Conservation (phyloP, 2,113 vertebrate genomes). For the Oryzias woworae region DNA sequence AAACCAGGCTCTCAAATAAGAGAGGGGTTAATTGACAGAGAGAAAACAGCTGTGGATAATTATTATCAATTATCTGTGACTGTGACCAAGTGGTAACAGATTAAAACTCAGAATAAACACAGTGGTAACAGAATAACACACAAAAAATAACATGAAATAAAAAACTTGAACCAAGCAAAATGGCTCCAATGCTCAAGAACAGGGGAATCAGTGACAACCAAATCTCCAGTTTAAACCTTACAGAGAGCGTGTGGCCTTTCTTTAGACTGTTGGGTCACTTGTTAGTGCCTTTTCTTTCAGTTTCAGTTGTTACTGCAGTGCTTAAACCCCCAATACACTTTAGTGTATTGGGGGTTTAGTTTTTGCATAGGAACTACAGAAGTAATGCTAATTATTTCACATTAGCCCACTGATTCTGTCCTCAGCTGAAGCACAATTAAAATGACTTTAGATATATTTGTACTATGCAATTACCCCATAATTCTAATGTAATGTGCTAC, state of each 20-base stretch:
- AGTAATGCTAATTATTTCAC: constrained; percentile 30
- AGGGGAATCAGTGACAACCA: no score
- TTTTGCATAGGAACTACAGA: constrained; percentile 13
- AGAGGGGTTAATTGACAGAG: no score
- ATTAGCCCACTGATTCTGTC: constrained; percentile 19
- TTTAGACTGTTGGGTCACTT: constrained; percentile 19
- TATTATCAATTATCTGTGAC: no score
- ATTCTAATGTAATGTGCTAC: constrained; percentile 1
- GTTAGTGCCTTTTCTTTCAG: constrained; percentile 24
- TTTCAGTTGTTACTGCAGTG: constrained; percentile 7
- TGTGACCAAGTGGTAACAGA: no score
- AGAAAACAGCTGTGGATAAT: no score
- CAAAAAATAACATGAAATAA: no score
- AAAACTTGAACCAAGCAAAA: no score
- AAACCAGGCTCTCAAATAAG: no score
- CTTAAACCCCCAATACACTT: constrained; percentile 4
- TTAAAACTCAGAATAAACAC: no score
- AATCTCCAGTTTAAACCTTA: constrained; percentile 10
- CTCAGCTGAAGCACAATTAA: constrained; percentile 9
- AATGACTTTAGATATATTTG: not conserved
- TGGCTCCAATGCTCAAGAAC: no score
- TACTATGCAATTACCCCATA: not conserved
- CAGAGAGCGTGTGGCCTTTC: constrained; percentile 8
- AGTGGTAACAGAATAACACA: not conserved
- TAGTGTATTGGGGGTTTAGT: no score